phyloP scores from a whole-genome alignment of 1,140 invertebrate genomes.

The Rhagoletis pomonella region DNA sequence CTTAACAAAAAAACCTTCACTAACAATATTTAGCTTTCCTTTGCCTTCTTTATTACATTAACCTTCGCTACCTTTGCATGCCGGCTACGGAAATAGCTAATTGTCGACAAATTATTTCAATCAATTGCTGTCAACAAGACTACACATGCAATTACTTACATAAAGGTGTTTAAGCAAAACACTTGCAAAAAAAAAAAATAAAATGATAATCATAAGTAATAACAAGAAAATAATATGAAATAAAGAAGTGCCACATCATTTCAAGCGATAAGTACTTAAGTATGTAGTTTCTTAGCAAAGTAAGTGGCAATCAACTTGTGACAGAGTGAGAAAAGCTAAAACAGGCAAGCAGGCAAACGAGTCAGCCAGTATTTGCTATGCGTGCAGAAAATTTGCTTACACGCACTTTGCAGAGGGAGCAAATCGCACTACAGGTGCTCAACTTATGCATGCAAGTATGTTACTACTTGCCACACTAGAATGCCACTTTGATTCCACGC shows the following conservation, averaged over 20 bases:
- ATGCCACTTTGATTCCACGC: conserved; percentile 34
- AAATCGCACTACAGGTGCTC: not conserved
- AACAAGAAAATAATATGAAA: not conserved
- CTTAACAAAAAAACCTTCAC: too few species aligned
- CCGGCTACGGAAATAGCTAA: conserved; percentile 54
- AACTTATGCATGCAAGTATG: not conserved
- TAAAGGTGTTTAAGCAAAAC: conserved; percentile 21
- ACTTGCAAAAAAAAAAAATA: not conserved
- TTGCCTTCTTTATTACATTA: not conserved
- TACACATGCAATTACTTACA: conserved; percentile 37
- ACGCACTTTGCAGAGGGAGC: not conserved
- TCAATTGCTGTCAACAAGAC: conserved; percentile 46
- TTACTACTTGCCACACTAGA: not conserved
- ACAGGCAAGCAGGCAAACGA: not conserved
- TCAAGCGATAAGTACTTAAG: conserved; percentile 4
- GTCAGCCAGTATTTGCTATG: conserved; percentile 7
- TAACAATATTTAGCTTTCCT: too few species aligned
- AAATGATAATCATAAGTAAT: conserved; percentile 41
- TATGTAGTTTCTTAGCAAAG: not conserved
- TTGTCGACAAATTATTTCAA: conserved; percentile 54
- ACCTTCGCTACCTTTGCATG: not conserved
- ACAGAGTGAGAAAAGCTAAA: conserved; percentile 37
- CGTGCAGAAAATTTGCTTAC: conserved; percentile 59
- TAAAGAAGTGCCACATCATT: not conserved
- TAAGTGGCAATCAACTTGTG: conserved; percentile 30